phyloP scores from a whole-genome alignment of 1,140 invertebrate species.

The Grapholita molesta region DNA sequence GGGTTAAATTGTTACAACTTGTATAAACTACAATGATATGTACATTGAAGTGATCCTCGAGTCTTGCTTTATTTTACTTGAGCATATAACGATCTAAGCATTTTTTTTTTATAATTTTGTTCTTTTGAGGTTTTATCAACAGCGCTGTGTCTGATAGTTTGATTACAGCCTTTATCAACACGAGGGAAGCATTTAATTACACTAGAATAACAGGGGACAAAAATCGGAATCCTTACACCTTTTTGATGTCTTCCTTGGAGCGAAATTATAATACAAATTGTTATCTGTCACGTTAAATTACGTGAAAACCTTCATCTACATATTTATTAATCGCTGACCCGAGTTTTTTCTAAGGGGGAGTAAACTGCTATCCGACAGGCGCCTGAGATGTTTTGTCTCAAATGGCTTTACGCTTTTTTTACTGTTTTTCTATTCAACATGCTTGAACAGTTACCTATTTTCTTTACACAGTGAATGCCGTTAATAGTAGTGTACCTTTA shows the following conservation, averaged over 20 bases:
- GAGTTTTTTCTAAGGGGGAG: not conserved
- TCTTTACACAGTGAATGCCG: too few relatives aligned
- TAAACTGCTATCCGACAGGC: not conserved
- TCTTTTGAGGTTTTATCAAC: too few relatives aligned
- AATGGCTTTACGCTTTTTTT: not conserved
- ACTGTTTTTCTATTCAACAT: too few relatives aligned
- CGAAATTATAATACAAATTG: conserved; percentile 57
- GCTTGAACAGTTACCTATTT: too few relatives aligned
- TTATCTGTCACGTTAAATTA: conserved; percentile 50
- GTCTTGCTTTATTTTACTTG: too few relatives aligned
- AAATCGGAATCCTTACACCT: not conserved
- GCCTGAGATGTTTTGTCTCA: not conserved
- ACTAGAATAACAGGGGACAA: conserved; percentile 14
- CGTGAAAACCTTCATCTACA: conserved; percentile 54
- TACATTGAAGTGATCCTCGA: too few relatives aligned
- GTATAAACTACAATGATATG: too few relatives aligned
- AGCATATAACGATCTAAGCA: too few relatives aligned
- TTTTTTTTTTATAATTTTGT: too few relatives aligned
- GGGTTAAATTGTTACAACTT: too few relatives aligned
- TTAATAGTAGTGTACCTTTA: too few relatives aligned
- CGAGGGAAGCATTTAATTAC: not conserved
- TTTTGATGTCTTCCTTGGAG: conserved; percentile 9
- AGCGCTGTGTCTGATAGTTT: too few relatives aligned
- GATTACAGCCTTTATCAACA: not conserved
- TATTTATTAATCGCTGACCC: conserved; percentile 52